phyloP scores from a whole-genome alignment of 1,140 invertebrate genomes.

The Sminthurinus signatus region DNA sequence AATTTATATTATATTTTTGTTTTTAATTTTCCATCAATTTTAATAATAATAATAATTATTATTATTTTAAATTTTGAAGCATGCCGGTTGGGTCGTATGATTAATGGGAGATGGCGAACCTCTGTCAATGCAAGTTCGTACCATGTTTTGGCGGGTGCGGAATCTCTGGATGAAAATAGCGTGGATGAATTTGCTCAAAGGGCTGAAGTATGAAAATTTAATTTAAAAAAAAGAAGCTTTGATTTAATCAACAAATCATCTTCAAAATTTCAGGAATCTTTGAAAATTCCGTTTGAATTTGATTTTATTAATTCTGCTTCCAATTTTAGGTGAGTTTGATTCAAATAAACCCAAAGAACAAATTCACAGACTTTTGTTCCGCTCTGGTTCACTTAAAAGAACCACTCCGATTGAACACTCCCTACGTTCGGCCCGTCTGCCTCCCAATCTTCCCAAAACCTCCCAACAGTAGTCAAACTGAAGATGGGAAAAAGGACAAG shows the following conservation, averaged over 20 bases:
- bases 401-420: neutral
- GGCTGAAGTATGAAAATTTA: neutral
- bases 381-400: neutral
- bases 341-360: neutral
- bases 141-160: neutral
- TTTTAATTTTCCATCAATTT: neutral
- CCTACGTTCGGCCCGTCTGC: neutral
- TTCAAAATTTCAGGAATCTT: neutral
- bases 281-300: neutral
- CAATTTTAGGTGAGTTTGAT: neutral
- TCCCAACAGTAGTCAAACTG: neutral
- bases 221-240: no score
- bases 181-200: neutral
- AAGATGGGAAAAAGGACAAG: no score
- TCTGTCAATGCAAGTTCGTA: neutral
- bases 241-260: neutral
- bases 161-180: neutral
- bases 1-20: neutral
- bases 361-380: neutral
- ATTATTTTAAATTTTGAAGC: neutral
- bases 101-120: neutral
- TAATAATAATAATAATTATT: neutral
- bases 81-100: neutral
- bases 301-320: neutral
- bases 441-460: neutral